Percentiles rank a stretch among this genome's conserved stretches.
phyloP scores from a whole-genome alignment of 37 sponge, comb jelly and placozoan species.

The Chondrilla cf. caribensis region DNA sequence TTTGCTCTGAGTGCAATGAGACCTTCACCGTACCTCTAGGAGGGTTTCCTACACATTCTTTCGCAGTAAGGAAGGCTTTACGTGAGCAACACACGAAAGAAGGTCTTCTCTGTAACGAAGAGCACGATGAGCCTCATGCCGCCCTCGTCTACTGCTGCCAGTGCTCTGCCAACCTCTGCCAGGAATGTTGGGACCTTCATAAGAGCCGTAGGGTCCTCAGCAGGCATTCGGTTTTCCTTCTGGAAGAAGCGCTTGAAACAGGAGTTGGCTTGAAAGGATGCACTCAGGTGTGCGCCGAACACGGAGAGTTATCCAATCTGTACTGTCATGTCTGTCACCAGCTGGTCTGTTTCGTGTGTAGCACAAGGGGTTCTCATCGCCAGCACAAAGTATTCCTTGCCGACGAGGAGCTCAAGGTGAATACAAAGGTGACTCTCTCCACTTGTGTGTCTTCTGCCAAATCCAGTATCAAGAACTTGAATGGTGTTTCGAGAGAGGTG shows the following conservation, averaged over 20 bases:
- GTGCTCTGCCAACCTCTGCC: neutral
- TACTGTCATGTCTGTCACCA: neutral
- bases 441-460: neutral
- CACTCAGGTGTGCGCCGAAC: neutral
- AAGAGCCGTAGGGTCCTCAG: neutral
- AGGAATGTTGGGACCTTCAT: neutral
- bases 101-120: neutral
- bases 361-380: neutral
- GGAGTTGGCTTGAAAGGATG: neutral
- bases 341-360: neutral
- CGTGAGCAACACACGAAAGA: neutral
- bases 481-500: neutral
- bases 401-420: neutral
- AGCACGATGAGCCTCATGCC: neutral
- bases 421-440: neutral
- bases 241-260: neutral
- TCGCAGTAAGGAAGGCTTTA: constrained; percentile 6
- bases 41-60: neutral
- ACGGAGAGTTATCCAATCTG: neutral
- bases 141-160: neutral
- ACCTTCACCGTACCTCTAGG: neutral
- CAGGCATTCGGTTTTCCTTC: neutral
- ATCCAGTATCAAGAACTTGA: neutral
- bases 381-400: neutral
- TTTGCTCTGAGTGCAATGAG: neutral